Conservation (phyloP, 2,113 vertebrate genomes). For the Spilogale gracilis region DNA sequence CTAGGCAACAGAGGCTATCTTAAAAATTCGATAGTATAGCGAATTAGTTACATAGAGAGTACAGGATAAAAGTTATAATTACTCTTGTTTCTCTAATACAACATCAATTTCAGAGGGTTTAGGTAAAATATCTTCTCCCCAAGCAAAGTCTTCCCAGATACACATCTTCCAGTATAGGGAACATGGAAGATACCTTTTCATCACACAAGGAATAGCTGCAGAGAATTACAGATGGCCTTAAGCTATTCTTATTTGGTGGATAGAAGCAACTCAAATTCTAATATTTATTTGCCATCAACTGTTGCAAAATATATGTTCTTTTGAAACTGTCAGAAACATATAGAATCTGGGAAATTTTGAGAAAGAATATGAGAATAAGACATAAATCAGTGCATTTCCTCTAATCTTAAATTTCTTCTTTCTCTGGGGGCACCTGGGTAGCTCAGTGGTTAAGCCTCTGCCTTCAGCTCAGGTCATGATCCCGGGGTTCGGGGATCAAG, state of each 20-base stretch:
- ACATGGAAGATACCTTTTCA: neutral
- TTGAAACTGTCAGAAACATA: neutral
- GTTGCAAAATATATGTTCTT: neutral
- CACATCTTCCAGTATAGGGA: neutral
- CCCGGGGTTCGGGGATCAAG: too few relatives aligned
- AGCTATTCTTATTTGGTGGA: neutral
- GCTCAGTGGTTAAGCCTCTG: too few relatives aligned
- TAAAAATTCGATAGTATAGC: neutral
- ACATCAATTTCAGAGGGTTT: neutral
- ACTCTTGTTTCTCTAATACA: neutral
- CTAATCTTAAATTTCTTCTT: neutral
- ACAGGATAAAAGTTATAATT: neutral
- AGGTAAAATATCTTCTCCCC: neutral
- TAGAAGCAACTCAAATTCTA: neutral
- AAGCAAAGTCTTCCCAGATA: neutral
- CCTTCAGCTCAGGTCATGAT: too few relatives aligned
- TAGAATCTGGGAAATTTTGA: neutral
- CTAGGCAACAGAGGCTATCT: neutral
- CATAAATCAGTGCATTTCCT: neutral
- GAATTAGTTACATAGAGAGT: neutral
- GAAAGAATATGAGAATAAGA: neutral
- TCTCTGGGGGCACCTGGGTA: neutral
- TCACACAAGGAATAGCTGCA: neutral
- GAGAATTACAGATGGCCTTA: neutral
- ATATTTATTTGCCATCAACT: neutral